Evolutionary conservation across 92 coral and sea anemone genomes (phyloP).

Genomic region (Umimayanthus kanabou): DNA sequence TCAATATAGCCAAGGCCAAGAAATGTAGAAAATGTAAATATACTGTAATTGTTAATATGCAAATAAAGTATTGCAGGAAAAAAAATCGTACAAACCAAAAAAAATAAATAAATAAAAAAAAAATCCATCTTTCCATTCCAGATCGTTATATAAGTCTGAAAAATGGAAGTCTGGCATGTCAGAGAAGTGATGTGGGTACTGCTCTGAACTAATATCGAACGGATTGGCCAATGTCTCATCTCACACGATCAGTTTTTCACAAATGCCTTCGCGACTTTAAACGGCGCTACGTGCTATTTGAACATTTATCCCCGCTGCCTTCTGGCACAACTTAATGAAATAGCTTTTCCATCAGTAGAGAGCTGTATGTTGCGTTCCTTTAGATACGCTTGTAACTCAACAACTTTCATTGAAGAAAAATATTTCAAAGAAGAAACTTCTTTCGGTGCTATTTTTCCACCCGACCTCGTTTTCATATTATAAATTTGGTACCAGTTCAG

Average conservation of each 20-base stretch:
- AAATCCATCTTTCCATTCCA: no score
- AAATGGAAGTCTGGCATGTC: conserved; percentile 15
- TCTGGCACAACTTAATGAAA: background rate
- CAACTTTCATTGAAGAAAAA: conserved; percentile 4
- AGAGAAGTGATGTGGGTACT: conserved; percentile 10
- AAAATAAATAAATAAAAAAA: no score
- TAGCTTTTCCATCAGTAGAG: conserved; percentile 7
- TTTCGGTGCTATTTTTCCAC: background rate
- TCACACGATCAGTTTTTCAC: background rate
- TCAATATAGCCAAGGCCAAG: no score
- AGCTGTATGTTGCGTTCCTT: background rate
- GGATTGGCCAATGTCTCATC: conserved; percentile 2
- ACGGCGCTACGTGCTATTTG: background rate
- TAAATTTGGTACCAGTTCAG: conserved; percentile 1
- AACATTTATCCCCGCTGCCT: conserved; percentile 5
- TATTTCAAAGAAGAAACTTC: background rate
- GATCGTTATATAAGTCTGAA: no score
- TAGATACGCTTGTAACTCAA: background rate
- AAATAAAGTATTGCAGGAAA: no score
- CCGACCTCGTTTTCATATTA: background rate
- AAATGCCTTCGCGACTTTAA: background rate
- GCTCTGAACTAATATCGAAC: background rate
- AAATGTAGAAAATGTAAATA: no score
- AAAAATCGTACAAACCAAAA: no score
- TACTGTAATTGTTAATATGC: no score